Evolutionary conservation across 92 coral and sea anemone genomes (phyloP).

Genomic region (Porites lobata): DNA sequence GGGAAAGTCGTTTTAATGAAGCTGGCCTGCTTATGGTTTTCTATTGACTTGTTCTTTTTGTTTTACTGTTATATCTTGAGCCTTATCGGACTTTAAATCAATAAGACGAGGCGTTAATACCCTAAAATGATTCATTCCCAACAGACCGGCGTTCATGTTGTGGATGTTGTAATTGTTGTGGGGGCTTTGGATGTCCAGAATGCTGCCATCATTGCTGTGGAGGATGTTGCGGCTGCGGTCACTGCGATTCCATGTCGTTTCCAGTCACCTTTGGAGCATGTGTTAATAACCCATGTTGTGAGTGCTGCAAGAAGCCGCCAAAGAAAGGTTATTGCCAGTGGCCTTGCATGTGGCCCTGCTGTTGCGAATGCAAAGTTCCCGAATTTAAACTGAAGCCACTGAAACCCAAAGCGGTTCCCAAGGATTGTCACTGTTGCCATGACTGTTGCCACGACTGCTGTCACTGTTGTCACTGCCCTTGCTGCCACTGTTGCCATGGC

Average conservation of each 20-base stretch:
- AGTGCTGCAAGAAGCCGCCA: conserved; percentile 79
- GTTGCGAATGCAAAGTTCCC: conserved; percentile 80
- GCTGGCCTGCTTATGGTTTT: conserved; percentile 53
- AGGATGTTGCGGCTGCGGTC: conserved; percentile 78
- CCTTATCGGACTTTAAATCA: neutral
- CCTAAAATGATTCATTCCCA: neutral
- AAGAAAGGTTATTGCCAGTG: conserved; percentile 74
- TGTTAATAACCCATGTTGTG: conserved; percentile 82
- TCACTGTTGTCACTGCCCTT: conserved; percentile 17
- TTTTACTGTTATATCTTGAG: neutral
- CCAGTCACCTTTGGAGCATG: conserved; percentile 84
- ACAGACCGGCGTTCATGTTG: conserved; percentile 55
- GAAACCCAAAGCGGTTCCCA: conserved; percentile 58
- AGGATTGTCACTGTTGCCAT: conserved; percentile 30
- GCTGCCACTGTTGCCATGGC: conserved; percentile 23
- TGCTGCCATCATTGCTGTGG: conserved; percentile 74
- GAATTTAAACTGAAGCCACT: conserved; percentile 78
- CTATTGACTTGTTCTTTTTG: neutral
- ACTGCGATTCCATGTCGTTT: conserved; percentile 75
- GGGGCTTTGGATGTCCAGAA: conserved; percentile 70
- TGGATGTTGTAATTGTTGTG: conserved; percentile 62
- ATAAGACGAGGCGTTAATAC: neutral
- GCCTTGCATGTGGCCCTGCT: conserved; percentile 87
- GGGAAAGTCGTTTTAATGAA: conserved; percentile 6
- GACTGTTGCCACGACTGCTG: conserved; percentile 12